Evolutionary conservation across 2,113 vertebrate species (phyloP), one percentile per base, ranked within the genome.

Genomic region (Etheostoma cragini): DNA sequence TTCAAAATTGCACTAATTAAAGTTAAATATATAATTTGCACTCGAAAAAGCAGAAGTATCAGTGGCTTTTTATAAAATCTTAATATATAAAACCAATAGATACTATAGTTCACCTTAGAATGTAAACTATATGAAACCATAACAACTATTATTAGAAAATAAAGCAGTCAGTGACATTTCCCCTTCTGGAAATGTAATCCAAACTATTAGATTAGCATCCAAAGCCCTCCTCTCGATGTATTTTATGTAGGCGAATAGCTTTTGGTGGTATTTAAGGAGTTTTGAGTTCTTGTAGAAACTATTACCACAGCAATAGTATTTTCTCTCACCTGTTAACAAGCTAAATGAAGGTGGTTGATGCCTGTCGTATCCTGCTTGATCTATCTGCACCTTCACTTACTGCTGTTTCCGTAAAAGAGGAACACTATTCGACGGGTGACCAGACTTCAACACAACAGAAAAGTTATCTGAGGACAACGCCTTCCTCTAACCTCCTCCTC

Each of bases 241-340:
- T 52, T 33, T 33, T 6, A 38, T 22, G 21, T 38, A 15, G 10
- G 38, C 38, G 10, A 22, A 24, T 16, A 22, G 8, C 8, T 66
- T 66, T 12, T 42, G 6, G 26, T 68, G 30, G 6, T 53, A 35
- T 15, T 35, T n/a, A 1, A 19, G 8, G 38, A 17, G 52, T 70
- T 56, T 45, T 1, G n/a, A 63, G 4, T 52, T 11, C 8, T 42
- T 24, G 24, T 21, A 38, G 19, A 38, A 38, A 54, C n/a, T 42
- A 42, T 42, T 42, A 11, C 10, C 6, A 60, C n/a, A n/a, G 22
- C 5, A 14, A 42, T 17, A 19, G 67, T 2, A 22, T 16, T 47
- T n/a, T 1, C 19, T 81, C 72, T 84, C 80, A 84, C 80, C 67
- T 80, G 30, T 8, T 52, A 72, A 16, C 15, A 24, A 21, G 53